Percentiles rank a stretch among this genome's conserved stretches.
Conservation (phyloP, 2,113 vertebrate species). For the Hylia prasina region DNA sequence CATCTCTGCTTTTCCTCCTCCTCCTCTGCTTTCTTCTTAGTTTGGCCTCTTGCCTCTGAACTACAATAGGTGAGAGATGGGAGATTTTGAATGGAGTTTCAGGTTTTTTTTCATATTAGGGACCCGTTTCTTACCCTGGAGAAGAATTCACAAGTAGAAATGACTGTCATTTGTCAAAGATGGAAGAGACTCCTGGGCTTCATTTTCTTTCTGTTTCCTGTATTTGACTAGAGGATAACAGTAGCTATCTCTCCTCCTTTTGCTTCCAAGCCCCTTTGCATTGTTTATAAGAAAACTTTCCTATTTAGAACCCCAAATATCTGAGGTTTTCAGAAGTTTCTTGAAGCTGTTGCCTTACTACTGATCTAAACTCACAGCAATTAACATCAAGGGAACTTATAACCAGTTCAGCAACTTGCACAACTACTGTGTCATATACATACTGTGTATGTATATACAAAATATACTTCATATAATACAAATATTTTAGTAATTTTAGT, state of each 20-base stretch:
- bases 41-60: not conserved
- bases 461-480: not conserved
- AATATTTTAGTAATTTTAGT: not conserved
- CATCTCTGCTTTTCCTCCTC: not conserved
- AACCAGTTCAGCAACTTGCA: not conserved
- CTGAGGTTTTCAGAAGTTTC: not conserved
- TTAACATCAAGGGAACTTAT: not conserved
- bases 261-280: not conserved
- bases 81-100: not conserved
- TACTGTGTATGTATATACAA: not conserved
- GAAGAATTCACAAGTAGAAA: not conserved
- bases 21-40: not conserved
- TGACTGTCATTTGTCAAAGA: not conserved
- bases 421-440: not conserved
- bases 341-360: not conserved
- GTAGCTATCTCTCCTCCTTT: not conserved
- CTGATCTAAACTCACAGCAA: not conserved
- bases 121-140: not conserved
- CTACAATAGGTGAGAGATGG: not conserved
- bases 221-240: not conserved
- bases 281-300: not conserved
- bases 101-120: not conserved
- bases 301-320: not conserved
- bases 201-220: not conserved
- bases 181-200: not conserved